Evolutionary conservation across 2,113 vertebrate species (phyloP), one percentile per base, ranked within the genome.

Genomic region (Sceloporus undulatus): DNA sequence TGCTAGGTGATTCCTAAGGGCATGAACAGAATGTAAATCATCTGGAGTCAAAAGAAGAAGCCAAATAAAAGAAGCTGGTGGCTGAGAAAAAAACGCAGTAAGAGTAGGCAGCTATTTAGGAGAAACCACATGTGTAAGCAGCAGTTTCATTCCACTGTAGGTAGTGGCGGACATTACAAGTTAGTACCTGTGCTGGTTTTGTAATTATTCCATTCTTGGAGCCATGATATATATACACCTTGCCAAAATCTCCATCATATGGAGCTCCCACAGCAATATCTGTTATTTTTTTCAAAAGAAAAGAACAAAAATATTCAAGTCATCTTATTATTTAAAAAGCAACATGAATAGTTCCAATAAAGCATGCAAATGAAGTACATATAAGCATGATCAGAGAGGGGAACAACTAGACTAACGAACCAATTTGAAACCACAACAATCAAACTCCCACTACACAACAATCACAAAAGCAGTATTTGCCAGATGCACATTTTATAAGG

Each of bases 201-300:
- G 94, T 98, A 87, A 97, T 98, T 95, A 99, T 98, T 90, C 98
- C 98, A 14, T 94, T 91, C 65, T 89, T 87, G 27, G 98, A 98
- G 78, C 99, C 98, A 8, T 99, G 98, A 94, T 98, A 99, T 92
- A 99, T 96, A 93, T 97, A 99, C 42, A 99, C 98, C 86, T 97
- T 98, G 85, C 99, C 99, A 4, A 70, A 93, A 48, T 97, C 66
- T 52, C 27, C 97, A 87, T 98, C 98, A 70, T 98, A 98, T 0
- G 98, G 99, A 54, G 98, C 98, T 86, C 98, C 99, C 9, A 99
- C 94, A 7, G 98, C 99, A 92, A 99, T 97, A 95, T 99, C 99
- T 99, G 96, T 89, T 86, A 40, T n/a, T 42, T 73, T 18, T 70
- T 56, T 14, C 38, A 54, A 89, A 88, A 54, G 59, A 79, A 59